Evolutionary conservation across 2,113 vertebrate species (phyloP).

Genomic region (Hippolais icterina): DNA sequence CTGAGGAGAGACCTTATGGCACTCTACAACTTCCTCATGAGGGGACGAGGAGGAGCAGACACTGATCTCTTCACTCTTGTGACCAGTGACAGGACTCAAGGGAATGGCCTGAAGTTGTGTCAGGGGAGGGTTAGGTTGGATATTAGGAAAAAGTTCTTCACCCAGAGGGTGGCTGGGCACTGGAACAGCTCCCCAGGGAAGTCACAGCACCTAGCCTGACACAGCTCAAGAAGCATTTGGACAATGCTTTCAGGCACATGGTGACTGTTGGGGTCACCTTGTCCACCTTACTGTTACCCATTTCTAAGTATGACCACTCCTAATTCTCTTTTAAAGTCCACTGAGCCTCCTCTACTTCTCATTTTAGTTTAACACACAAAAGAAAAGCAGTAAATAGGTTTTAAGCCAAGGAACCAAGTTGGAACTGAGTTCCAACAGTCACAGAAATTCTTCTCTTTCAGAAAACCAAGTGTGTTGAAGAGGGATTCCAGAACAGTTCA

Average conservation of each 20-base stretch:
- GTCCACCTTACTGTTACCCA: not conserved
- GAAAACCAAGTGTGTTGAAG: not conserved
- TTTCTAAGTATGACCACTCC: not conserved
- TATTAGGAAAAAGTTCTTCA: not conserved
- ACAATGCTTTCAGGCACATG: not conserved
- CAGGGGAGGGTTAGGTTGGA: no score
- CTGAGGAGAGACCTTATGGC: not conserved
- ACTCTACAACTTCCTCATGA: not conserved
- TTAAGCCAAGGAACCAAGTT: not conserved
- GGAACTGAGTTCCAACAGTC: no score
- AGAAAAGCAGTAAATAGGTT: not conserved
- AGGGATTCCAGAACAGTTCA: not conserved
- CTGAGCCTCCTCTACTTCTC: not conserved
- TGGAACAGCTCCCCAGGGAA: not conserved
- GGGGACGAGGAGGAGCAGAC: not conserved
- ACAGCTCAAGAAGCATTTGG: not conserved
- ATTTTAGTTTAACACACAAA: not conserved
- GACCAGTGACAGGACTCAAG: accelerated
- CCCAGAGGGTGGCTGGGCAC: not conserved
- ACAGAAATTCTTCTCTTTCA: not conserved
- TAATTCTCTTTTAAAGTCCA: not conserved
- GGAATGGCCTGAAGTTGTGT: not conserved
- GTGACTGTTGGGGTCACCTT: not conserved
- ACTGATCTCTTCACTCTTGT: not conserved
- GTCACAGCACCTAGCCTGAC: not conserved